Conservation (phyloP, 2,888 invertebrate species). For the Papilio gigon region DNA sequence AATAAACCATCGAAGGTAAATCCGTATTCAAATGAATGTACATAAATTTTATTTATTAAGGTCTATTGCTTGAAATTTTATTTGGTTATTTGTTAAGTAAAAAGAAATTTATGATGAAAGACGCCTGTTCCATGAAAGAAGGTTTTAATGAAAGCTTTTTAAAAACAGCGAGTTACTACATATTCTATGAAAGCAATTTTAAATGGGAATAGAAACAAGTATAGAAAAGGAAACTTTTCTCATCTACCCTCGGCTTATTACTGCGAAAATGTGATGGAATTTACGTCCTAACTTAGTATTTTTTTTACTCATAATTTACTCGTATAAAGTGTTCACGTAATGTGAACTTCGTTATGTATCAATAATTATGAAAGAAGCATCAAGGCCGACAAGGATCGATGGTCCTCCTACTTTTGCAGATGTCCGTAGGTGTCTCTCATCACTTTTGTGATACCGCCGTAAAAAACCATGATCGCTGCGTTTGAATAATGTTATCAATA, state of each 20-base stretch:
- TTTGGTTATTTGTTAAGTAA: slow-evolving; percentile 7
- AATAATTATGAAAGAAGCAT: no score
- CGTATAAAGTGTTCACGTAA: background rate
- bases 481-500: no score
- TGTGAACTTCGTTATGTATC: no score
- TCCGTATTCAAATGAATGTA: background rate
- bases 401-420: no score
- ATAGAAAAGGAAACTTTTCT: slow-evolving; percentile 2
- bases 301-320: background rate
- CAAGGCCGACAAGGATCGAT: no score
- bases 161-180: slow-evolving; percentile 19
- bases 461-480: no score
- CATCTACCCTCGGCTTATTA: slow-evolving; percentile 3
- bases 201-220: slow-evolving; percentile 21
- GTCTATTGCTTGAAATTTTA: slow-evolving; percentile 9
- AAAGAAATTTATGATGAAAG: slow-evolving; percentile 15
- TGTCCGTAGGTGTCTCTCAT: no score
- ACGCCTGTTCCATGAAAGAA: slow-evolving; percentile 19
- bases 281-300: background rate
- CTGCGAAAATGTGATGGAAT: slow-evolving; percentile 6
- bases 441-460: no score
- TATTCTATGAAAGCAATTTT: slow-evolving; percentile 24
- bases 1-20: background rate
- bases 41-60: background rate
- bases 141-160: slow-evolving; percentile 24